Conservation (phyloP, 2,888 invertebrate genomes). For the Mechanitis mazaeus region DNA sequence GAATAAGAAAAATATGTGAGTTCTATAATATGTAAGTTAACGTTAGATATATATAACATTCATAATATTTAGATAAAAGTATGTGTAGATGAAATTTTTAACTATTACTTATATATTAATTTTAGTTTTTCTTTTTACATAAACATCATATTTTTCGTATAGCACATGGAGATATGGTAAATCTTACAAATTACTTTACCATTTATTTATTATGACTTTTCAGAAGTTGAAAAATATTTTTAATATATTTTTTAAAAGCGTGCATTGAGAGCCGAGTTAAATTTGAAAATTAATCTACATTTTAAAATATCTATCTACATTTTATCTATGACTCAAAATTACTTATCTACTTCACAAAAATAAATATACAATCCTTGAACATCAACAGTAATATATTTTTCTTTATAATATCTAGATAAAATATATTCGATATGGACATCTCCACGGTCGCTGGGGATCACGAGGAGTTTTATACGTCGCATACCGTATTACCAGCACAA, state of each 20-base stretch:
- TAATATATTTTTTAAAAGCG: background rate
- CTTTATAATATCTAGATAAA: slow-evolving; percentile 13
- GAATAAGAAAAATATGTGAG: no score
- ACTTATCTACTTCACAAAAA: slow-evolving; percentile 29
- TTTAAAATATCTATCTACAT: slow-evolving; percentile 24
- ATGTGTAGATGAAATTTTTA: no score
- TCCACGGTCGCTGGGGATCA: background rate
- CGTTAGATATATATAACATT: no score
- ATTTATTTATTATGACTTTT: background rate
- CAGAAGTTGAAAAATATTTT: background rate
- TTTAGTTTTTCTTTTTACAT: background rate
- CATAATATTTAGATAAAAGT: no score
- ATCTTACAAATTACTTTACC: background rate
- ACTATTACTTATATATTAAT: no score
- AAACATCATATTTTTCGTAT: background rate
- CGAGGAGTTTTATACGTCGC: background rate
- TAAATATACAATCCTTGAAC: slow-evolving; percentile 30
- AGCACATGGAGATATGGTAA: background rate
- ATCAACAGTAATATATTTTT: slow-evolving; percentile 28
- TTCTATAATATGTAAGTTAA: no score
- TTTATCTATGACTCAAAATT: slow-evolving; percentile 29
- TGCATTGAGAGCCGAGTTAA: background rate
- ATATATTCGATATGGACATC: slow-evolving; percentile 19
- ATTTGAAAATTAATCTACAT: slow-evolving; percentile 6
- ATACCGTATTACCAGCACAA: slow-evolving; percentile 17